Base-by-base conservation (phyloP, 2,113 vertebrate species). In the Petaurus breviceps region DNA sequence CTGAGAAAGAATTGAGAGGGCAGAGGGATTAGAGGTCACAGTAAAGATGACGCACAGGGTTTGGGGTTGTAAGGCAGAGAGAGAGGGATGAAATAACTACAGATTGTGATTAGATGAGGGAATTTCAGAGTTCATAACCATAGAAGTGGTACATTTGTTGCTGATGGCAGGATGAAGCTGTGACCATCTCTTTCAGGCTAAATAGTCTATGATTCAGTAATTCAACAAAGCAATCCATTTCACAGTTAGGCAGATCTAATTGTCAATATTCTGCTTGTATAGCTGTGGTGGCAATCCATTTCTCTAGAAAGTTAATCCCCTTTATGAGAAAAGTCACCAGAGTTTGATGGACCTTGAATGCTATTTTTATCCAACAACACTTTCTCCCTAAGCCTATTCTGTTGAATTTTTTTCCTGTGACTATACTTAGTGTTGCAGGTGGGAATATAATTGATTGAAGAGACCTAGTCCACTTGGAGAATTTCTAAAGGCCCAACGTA, bases 401-500 rank as follows among this genome's bases (percentile, higher is more conserved):
- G 26, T 43, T 91, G 51, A 3, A 25, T 25, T 46, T 91, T 91
- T 28, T 94, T 50, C 31, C 31, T 93, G 49, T 90, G 37, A n/a
- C 23, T 47, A 22, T 57, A 51, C 8, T 90, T 43, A 91, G 46
- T 90, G 47, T 53, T 47, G 10, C 37, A 94, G 51, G 37, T 19
- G 47, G 47, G 22, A 90, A 46, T 11, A 1, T 57, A 10, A 0
- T 3, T 93, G 54, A 51, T 47, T 57, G 8, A 10, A 46, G 14
- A 37, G 22, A 46, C 4, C 77, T 31, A 43, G 6, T 55, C 57
- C 53, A 49, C 47, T 23, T 47, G 93, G 84, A 51, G 51, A 54
- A 57, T 37, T 52, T 28, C 47, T 55, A 92, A 93, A 1, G 52
- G n/a, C 55, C 96, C 93, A 92, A 94, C 92, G 95, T 93, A 68